Evolutionary conservation across 2,113 vertebrate species (phyloP), one percentile per base, ranked within the genome.

Genomic region (Nothocercus julius): DNA sequence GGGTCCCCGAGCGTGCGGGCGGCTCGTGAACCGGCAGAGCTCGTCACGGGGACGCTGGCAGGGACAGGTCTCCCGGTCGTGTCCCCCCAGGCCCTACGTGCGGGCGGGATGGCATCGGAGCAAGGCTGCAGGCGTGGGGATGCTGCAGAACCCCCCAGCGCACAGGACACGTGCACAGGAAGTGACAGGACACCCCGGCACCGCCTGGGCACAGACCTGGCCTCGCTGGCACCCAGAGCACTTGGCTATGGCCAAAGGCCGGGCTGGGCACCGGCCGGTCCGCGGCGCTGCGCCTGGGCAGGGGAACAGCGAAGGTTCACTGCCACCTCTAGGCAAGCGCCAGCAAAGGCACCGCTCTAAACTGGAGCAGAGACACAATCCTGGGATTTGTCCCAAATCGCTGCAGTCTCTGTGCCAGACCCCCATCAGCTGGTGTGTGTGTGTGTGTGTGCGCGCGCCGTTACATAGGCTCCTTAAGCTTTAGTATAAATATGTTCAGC

Each of bases 271-370:
- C 92, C 76, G 3, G 68, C 78, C 0, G 56, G 27, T 11, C 81
- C 68, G 13, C 70, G 21, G 40, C 30, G 47, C 58, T 61, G 67
- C 47, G 42, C 66, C 61, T 6, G 3, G 36, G 16, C 25, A 32
- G 42, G 54, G 86, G 80, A 95, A 97, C 56, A 74, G 96, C 94
- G 98, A 97, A 97, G 77, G 97, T 44, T 96, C 96, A 97, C 89
- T 96, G 97, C 97, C 98, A 98, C 97, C 98, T 98, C 96, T 96
- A 77, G 95, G 97, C 94, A 62, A 69, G 75, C 89, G 0, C 3
- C 73, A 70, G 91, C 93, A 97, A 87, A 87, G 86, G 76, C 86
- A 30, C 90, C 9, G 53, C 90, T 95, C 64, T 59, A 80, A 95
- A 94, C 84, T 88, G n/a, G 95, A 97, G 91, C 95, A 93, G 74